These are phyloP conservation scores for Anolis apletophallus DNA, from an alignment of 2,797 vertebrate species.

Conservation along the genomic window DNA sequence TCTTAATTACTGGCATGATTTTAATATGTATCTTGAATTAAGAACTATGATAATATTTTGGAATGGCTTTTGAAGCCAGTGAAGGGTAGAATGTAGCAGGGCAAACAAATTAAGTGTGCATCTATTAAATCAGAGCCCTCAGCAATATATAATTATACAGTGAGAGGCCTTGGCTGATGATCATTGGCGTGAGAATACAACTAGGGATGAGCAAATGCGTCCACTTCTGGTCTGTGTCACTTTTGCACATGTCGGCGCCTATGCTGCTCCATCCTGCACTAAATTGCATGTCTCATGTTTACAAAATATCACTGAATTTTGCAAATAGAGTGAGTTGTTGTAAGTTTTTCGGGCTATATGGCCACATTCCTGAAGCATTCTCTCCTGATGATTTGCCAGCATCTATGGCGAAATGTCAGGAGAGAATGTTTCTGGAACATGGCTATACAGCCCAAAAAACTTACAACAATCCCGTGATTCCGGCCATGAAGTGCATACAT, in stretches of 20 bases:
- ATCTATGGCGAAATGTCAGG: too few relatives aligned
- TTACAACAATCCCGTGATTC: too few relatives aligned
- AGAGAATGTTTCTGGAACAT: too few relatives aligned
- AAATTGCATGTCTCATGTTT: neutral
- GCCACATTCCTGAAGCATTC: too few relatives aligned
- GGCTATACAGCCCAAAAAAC: too few relatives aligned
- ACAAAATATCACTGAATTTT: too few relatives aligned
- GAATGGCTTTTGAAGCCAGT: neutral
- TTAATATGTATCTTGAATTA: too few relatives aligned
- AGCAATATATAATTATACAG: neutral
- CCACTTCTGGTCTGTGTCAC: neutral
- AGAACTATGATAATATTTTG: too few relatives aligned
- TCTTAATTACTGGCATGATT: neutral
- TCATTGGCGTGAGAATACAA: neutral
- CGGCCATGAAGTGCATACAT: neutral
- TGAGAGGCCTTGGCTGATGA: neutral
- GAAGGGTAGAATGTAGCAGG: neutral
- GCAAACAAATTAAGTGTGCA: neutral
- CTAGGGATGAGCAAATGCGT: neutral
- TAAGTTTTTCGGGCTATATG: too few relatives aligned
- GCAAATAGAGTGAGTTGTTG: too few relatives aligned
- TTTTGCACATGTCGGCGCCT: too few relatives aligned
- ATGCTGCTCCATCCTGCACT: neutral
- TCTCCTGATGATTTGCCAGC: too few relatives aligned
- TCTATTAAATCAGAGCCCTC: neutral